These are phyloP conservation scores for Psylliodes chrysocephalus DNA, from an alignment of 2,888 invertebrate genomes.

Conservation along the genomic window DNA sequence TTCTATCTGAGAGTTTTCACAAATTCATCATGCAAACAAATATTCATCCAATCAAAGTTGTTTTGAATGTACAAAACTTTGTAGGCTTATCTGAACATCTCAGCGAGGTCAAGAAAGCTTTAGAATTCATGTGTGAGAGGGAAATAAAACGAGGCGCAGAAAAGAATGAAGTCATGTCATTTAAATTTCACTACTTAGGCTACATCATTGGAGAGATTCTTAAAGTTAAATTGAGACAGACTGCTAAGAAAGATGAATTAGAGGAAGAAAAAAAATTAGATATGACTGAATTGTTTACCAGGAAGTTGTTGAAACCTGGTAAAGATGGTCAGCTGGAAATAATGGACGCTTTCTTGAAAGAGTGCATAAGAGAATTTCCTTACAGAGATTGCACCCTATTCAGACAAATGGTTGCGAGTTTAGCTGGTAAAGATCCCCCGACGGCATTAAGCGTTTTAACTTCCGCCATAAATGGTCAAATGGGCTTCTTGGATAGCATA, in stretches of 20 bases:
- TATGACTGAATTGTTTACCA: slow-evolving; percentile 78
- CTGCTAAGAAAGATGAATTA: slow-evolving; percentile 59
- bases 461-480: slow-evolving; percentile 88
- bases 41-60: slow-evolving; percentile 85
- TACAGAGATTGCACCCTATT: slow-evolving; percentile 90
- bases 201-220: slow-evolving; percentile 79
- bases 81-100: slow-evolving; percentile 79
- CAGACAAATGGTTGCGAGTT: slow-evolving; percentile 82
- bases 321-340: slow-evolving; percentile 73
- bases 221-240: slow-evolving; percentile 76
- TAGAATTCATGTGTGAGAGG: slow-evolving; percentile 85
- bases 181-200: slow-evolving; percentile 87
- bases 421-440: slow-evolving; percentile 79
- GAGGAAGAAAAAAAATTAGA: slow-evolving; percentile 72
- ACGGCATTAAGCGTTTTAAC: slow-evolving; percentile 78
- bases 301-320: slow-evolving; percentile 80
- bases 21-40: slow-evolving; percentile 88
- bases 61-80: slow-evolving; percentile 80
- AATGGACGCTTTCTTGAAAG: slow-evolving; percentile 81
- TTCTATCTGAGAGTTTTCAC: slow-evolving; percentile 80
- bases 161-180: slow-evolving; percentile 89
- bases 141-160: slow-evolving; percentile 87
- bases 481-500: slow-evolving; percentile 77
- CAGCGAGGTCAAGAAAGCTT: slow-evolving; percentile 78
- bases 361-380: slow-evolving; percentile 90